A percentile compares a stretch with the other conserved stretches of the same genome.
phyloP scores from a whole-genome alignment of 2,797 vertebrate genomes.

The Sebastolobus alascanus region DNA sequence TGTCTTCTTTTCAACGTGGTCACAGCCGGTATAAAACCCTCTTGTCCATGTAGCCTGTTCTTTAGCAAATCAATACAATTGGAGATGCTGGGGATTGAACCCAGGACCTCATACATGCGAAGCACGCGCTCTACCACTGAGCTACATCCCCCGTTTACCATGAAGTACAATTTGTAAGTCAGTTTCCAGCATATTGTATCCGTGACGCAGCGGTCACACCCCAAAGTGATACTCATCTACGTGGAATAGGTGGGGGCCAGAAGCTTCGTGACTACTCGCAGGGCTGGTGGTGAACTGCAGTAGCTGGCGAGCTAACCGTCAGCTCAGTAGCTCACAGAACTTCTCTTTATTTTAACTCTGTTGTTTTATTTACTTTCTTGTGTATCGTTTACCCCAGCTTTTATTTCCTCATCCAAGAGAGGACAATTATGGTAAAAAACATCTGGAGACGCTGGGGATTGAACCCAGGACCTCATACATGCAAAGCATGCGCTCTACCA shows the following conservation, averaged over 20 bases:
- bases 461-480: conserved; percentile 24
- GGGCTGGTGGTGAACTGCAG: no score
- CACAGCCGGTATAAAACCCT: background rate
- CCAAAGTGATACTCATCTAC: no score
- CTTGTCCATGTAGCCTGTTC: background rate
- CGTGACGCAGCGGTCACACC: no score
- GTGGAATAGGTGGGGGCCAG: no score
- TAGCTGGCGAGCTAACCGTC: no score
- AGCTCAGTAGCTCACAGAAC: no score
- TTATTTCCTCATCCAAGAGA: background rate
- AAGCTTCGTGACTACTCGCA: no score
- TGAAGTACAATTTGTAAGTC: no score
- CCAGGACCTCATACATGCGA: conserved; percentile 26
- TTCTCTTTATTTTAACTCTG: no score
- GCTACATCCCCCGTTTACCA: conserved; percentile 17
- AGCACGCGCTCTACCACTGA: conserved; percentile 39
- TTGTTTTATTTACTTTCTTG: no score
- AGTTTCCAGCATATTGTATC: no score
- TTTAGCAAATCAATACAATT: background rate
- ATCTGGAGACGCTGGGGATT: conserved; percentile 31
- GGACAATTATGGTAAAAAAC: background rate
- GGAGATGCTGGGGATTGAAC: conserved; percentile 33
- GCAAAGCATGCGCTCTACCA: conserved; percentile 29
- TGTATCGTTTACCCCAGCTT: no score
- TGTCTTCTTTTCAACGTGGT: background rate